Percentiles rank a stretch among this genome's conserved stretches.
phyloP scores from a whole-genome alignment of 2,888 invertebrate genomes.

The Anthrax anthrax region DNA sequence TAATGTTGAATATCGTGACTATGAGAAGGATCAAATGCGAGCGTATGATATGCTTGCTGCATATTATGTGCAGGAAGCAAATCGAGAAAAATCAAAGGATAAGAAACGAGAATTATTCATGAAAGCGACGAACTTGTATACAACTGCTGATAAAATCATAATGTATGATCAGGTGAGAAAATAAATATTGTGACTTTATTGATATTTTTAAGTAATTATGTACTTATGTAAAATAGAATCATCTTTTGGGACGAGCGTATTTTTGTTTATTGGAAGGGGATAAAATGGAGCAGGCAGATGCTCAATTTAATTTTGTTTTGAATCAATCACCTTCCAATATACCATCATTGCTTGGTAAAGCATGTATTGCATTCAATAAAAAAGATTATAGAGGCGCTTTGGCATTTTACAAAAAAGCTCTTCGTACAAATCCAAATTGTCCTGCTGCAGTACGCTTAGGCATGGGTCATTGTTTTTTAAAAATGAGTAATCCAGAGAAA shows the following conservation, averaged over 20 bases:
- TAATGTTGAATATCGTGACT: slow-evolving; percentile 73
- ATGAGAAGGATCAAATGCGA: slow-evolving; percentile 95
- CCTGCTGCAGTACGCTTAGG: slow-evolving; percentile 93
- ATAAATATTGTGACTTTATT: slow-evolving; percentile 30
- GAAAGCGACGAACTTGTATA: slow-evolving; percentile 93
- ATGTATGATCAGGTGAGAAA: slow-evolving; percentile 81
- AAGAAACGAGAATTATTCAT: slow-evolving; percentile 87
- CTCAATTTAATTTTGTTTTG: slow-evolving; percentile 97
- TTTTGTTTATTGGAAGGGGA: slow-evolving; percentile 97
- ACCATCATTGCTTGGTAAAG: slow-evolving; percentile 93
- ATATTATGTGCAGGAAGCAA: slow-evolving; percentile 93
- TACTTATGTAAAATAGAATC: slow-evolving; percentile 45
- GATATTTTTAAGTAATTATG: too few relatives aligned
- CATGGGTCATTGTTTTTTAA: slow-evolving; percentile 98
- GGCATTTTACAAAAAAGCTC: slow-evolving; percentile 94
- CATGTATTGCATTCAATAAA: slow-evolving; percentile 96
- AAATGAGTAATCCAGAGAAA: slow-evolving; percentile 88
- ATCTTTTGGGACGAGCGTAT: slow-evolving; percentile 93
- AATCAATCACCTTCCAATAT: slow-evolving; percentile 93
- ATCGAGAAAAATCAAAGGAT: slow-evolving; percentile 88
- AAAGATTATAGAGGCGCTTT: slow-evolving; percentile 91
- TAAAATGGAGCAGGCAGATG: slow-evolving; percentile 99
- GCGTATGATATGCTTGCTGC: slow-evolving; percentile 96
- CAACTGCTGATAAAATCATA: slow-evolving; percentile 97
- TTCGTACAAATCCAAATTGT: slow-evolving; percentile 90